phyloP scores from a whole-genome alignment of 37 sponge, comb jelly and placozoan genomes.

The Mnemiopsis leidyi region DNA sequence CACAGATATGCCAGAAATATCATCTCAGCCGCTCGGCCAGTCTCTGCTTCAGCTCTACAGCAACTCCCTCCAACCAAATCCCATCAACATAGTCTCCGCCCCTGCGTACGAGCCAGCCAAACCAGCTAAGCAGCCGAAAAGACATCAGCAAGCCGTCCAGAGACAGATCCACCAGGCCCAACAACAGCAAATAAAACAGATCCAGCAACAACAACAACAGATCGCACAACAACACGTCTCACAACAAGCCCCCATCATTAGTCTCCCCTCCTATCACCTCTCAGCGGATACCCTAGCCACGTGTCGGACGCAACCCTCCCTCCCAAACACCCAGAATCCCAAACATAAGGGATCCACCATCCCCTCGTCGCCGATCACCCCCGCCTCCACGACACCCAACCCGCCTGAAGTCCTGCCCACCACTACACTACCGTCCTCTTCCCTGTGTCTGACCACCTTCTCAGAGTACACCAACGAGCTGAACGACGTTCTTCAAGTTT shows the following conservation, averaged over 20 bases:
- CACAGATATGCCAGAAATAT: slow-evolving; percentile 50
- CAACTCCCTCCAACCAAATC: slow-evolving; percentile 59
- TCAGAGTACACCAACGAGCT: slow-evolving; percentile 64
- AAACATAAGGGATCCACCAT: not conserved
- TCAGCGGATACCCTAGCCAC: not conserved
- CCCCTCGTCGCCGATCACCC: not conserved
- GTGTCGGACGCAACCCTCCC: not conserved
- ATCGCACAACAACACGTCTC: slow-evolving; percentile 26
- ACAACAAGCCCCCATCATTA: slow-evolving; percentile 3
- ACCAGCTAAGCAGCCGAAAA: slow-evolving; percentile 7
- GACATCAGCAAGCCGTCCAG: not conserved
- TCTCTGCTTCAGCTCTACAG: slow-evolving; percentile 56
- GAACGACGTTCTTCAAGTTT: slow-evolving; percentile 54
- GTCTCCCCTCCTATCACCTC: slow-evolving; percentile 27
- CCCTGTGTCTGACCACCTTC: not conserved
- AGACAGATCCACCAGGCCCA: slow-evolving; percentile 59
- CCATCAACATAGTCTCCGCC: not conserved
- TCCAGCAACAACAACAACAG: slow-evolving; percentile 45
- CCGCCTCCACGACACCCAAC: not conserved
- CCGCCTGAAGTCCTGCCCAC: not conserved
- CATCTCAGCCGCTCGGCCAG: slow-evolving; percentile 44
- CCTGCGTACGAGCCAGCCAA: not conserved
- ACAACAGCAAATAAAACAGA: slow-evolving; percentile 44
- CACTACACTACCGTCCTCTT: not conserved
- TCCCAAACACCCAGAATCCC: not conserved